These are phyloP conservation scores for Phaethon lepturus DNA, from an alignment of 2,113 vertebrate genomes.

Conservation along the genomic window DNA sequence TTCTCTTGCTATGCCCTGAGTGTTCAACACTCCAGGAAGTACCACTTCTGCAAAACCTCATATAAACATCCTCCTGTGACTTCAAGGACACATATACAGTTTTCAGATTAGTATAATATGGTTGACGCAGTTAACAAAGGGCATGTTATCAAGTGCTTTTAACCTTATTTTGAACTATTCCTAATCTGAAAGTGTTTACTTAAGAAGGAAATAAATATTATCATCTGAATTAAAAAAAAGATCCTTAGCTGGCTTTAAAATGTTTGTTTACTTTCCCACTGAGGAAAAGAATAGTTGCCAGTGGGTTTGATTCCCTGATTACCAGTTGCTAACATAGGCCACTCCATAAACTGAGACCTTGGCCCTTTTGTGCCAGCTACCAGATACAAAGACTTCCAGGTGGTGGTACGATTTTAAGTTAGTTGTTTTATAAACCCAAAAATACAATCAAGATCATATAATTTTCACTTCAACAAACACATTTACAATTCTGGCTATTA, in stretches of 20 bases:
- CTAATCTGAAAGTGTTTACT: slow-evolving; percentile 22
- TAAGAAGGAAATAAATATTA: slow-evolving; percentile 41
- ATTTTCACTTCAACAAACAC: not conserved
- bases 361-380: not conserved
- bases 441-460: not conserved
- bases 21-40: not conserved
- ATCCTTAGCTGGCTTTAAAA: not conserved
- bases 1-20: not conserved
- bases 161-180: slow-evolving; percentile 8
- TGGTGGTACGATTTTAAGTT: not conserved
- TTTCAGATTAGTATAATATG: not conserved
- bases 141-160: slow-evolving; percentile 1
- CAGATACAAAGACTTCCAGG: not conserved
- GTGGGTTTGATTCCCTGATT: not conserved
- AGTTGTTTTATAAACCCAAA: not conserved
- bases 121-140: not conserved
- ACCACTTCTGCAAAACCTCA: not conserved
- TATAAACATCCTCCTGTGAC: slow-evolving; percentile 42
- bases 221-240: slow-evolving; percentile 14
- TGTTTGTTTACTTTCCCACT: slow-evolving; percentile 16
- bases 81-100: not conserved
- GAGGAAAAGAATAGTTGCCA: not conserved
- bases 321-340: not conserved
- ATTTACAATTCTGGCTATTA: not conserved
- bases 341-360: not conserved